These are phyloP conservation scores for Sylvicola cinctus DNA, from an alignment of 2,888 invertebrate genomes.

Conservation along the genomic window DNA sequence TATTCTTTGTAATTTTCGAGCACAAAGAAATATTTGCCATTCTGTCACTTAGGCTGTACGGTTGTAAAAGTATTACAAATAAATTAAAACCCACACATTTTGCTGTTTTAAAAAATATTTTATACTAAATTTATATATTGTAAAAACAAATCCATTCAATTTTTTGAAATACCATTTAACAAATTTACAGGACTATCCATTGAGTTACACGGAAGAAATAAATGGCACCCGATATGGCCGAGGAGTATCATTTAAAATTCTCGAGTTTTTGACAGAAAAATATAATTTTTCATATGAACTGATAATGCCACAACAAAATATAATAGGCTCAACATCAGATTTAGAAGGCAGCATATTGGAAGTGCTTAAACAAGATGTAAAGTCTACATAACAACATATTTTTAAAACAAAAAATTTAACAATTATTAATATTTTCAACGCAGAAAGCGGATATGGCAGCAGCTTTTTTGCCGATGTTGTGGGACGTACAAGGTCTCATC, in stretches of 20 bases:
- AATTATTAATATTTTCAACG: constrained; percentile 7
- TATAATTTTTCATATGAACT: constrained; percentile 58
- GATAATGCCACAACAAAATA: constrained; percentile 36
- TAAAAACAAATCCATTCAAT: no score
- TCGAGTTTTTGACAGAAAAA: constrained; percentile 43
- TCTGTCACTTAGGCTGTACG: no score
- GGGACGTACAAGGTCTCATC: constrained; percentile 31
- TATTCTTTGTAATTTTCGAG: no score
- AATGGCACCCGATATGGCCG: constrained; percentile 36
- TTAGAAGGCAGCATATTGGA: constrained; percentile 39
- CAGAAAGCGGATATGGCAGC: constrained; percentile 61
- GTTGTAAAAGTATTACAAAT: no score
- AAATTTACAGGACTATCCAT: constrained; percentile 32
- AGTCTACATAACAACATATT: constrained; percentile 7
- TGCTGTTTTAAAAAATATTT: no score
- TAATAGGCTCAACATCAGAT: constrained; percentile 30
- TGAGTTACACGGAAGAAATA: constrained; percentile 31
- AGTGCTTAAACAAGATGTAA: constrained; percentile 36
- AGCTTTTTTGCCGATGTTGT: constrained; percentile 50
- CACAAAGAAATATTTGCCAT: no score
- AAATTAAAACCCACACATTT: no score
- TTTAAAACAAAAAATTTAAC: constrained; percentile 2
- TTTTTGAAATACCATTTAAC: no score
- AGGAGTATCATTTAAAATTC: constrained; percentile 52
- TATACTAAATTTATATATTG: no score